Evolutionary conservation across 2,113 vertebrate species (phyloP).

Genomic region (Bubo scandiacus): DNA sequence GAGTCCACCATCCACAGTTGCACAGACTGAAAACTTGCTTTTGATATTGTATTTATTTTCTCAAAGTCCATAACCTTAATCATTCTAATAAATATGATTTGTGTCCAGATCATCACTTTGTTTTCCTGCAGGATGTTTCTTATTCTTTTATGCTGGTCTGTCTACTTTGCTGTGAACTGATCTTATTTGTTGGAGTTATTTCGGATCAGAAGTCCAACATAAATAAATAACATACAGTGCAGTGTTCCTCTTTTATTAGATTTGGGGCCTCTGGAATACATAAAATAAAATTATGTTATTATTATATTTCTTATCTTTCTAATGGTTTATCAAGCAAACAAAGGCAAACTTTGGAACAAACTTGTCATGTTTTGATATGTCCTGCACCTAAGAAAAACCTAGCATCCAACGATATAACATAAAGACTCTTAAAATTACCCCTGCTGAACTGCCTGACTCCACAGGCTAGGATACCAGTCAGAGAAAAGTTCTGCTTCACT

Average conservation of each 20-base stretch:
- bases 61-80: not conserved
- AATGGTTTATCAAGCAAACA: not conserved
- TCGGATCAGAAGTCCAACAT: not conserved
- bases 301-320: conserved; percentile 30
- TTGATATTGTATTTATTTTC: not conserved
- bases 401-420: not conserved
- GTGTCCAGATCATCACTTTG: not conserved
- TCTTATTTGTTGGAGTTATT: conserved; percentile 6
- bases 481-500: not conserved
- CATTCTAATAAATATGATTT: not conserved
- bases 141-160: not conserved
- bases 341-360: not conserved
- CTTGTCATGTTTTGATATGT: not conserved
- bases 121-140: not conserved
- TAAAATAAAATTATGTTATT: conserved; percentile 40
- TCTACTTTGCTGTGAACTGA: not conserved
- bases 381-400: not conserved
- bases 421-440: not conserved
- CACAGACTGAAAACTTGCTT: not conserved
- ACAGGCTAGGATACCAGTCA: not conserved
- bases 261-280: conserved; percentile 6
- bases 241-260: conserved; percentile 37
- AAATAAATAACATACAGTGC: not conserved
- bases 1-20: not conserved
- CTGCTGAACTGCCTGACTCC: not conserved